Base-by-base conservation (phyloP, 1,140 invertebrate species). In the Listronotus oregonensis region DNA sequence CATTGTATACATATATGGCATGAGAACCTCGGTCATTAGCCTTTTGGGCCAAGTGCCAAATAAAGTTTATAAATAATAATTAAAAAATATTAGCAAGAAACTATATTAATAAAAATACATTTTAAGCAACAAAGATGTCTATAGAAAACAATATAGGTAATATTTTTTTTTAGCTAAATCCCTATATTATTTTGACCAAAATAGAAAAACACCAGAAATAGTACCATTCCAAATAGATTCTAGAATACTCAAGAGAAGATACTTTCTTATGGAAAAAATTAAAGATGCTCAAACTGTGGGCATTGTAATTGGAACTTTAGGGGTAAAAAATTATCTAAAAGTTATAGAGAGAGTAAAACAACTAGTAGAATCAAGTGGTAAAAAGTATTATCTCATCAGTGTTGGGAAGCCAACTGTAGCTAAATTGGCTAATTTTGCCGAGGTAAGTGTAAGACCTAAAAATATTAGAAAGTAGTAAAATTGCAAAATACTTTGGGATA, bases 381-480 rank as follows among this genome's bases (percentile, higher is more conserved):
- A 95, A 76, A 95, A 93, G 74, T 88, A 86, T 55, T 97, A 97
- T 73, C 89, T 93, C n/a, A 87, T 98, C 46, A 91, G 91, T 32
- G 90, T 98, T 55, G 95, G 95, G 3, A 95, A 95, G 80, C 89
- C 94, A 14, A 97, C 95, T 84, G 87, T 90, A 43, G 87, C 91
- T 0, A 98, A 98, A 80, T 80, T 98, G 58, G 94, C 94, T 0
- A 98, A 98, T 81, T 94, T 96, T 80, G 86, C 90, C 55, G 93
- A 96, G 82, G 21, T 27, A 27, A n/a, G n/a, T n/a, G 89, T 90
- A 79, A 78, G 68, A 71, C 42, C 37, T 12, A 55, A n/a, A 40
- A 40, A 5, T 27, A 27, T 27, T 27, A 27, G 2, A 27, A 27
- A 27, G 21, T 27, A 27, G 21, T 27, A 27, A 3, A 5, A 27